A percentile compares a stretch with the other conserved stretches of the same genome.
Conservation (phyloP, 2,797 vertebrate genomes). For the Scolopax bukidnonensis region DNA sequence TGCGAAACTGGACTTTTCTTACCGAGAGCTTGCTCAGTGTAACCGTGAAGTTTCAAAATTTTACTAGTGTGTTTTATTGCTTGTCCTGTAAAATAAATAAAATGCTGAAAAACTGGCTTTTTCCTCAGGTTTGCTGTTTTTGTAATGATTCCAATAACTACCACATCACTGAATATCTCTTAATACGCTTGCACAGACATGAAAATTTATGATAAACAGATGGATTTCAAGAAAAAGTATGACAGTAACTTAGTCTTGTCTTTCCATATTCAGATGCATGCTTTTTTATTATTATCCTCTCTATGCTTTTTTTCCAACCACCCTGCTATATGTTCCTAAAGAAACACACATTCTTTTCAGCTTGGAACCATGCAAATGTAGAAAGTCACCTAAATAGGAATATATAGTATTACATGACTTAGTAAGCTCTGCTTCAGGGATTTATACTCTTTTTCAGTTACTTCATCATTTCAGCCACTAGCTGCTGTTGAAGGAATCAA, state of each 20-base stretch:
- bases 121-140: conserved; percentile 21
- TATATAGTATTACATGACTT: background rate
- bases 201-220: conserved; percentile 67
- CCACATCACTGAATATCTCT: conserved; percentile 75
- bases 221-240: conserved; percentile 84
- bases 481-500: background rate
- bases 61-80: background rate
- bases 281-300: background rate
- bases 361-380: background rate
- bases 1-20: conserved; percentile 17
- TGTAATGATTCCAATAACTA: conserved; percentile 74
- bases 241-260: conserved; percentile 79
- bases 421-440: background rate
- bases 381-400: conserved; percentile 6
- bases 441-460: background rate
- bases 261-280: background rate
- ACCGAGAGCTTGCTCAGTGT: background rate
- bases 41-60: conserved; percentile 3
- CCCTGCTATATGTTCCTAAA: background rate
- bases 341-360: background rate
- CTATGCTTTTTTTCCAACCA: background rate
- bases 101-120: conserved; percentile 48
- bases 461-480: background rate
- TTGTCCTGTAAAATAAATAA: conserved; percentile 1
- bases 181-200: conserved; percentile 77